phyloP scores from a whole-genome alignment of 2,797 vertebrate genomes.

The Anisognathus igniventris region DNA sequence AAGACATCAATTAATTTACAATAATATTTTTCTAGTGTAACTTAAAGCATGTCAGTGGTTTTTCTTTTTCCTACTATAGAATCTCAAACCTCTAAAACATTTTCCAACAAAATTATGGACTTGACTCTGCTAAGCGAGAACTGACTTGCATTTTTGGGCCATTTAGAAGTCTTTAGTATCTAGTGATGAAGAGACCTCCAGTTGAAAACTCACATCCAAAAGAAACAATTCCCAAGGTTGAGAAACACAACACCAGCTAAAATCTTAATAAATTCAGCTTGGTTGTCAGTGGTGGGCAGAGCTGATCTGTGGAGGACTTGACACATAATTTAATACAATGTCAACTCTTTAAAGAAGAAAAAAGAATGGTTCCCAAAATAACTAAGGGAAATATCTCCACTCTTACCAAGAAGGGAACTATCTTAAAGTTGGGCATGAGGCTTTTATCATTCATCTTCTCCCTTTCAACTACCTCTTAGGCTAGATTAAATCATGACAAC shows the following conservation, averaged over 20 bases:
- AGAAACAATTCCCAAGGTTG: background rate
- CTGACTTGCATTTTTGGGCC: background rate
- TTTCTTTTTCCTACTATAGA: background rate
- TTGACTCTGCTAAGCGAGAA: background rate
- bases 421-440: background rate
- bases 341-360: background rate
- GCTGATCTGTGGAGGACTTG: background rate
- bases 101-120: background rate
- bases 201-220: background rate
- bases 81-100: background rate
- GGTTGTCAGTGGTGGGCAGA: background rate
- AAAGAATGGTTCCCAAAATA: background rate
- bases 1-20: background rate
- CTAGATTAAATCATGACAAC: background rate
- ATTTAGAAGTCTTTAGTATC: background rate
- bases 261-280: background rate
- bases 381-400: background rate
- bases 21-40: background rate
- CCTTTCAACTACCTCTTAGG: background rate
- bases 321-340: background rate
- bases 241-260: background rate
- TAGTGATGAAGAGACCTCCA: background rate
- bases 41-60: background rate
- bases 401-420: background rate
- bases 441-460: background rate